These are phyloP conservation scores for Heteropelma amictum DNA, from an alignment of 2,888 invertebrate genomes.

Conservation along the genomic window DNA sequence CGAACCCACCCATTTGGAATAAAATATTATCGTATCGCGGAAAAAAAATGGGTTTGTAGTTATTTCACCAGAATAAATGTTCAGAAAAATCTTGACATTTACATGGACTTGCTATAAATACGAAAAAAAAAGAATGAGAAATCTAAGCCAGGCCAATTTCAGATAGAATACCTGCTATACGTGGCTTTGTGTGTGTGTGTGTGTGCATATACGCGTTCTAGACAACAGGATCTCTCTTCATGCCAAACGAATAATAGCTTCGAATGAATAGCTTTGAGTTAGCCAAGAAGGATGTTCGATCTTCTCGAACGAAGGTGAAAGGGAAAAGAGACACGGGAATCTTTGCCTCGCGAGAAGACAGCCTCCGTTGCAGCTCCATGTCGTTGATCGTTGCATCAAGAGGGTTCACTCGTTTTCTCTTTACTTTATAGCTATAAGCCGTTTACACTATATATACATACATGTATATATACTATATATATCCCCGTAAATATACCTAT, in stretches of 20 bases:
- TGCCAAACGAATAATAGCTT: conserved; percentile 42
- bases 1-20: too few relatives aligned
- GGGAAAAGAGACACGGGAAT: conserved; percentile 43
- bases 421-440: conserved; percentile 39
- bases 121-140: neutral
- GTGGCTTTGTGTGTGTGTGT: neutral
- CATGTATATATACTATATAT: neutral
- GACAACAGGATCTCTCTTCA: conserved; percentile 41
- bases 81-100: too few relatives aligned
- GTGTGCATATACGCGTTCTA: neutral
- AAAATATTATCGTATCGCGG: too few relatives aligned
- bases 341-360: conserved; percentile 35
- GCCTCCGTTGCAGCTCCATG: conserved; percentile 15
- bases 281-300: conserved; percentile 47
- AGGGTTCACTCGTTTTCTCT: conserved; percentile 50
- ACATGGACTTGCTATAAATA: neutral
- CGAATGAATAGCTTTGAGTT: conserved; percentile 50
- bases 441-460: neutral
- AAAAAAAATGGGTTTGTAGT: too few relatives aligned
- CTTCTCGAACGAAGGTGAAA: conserved; percentile 55
- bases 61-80: too few relatives aligned
- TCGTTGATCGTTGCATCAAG: conserved; percentile 16
- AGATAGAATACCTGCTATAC: neutral
- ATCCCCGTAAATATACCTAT: neutral
- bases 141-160: neutral